Base-by-base conservation (phyloP, 2,113 vertebrate species). In the Anser brachyrhynchus region DNA sequence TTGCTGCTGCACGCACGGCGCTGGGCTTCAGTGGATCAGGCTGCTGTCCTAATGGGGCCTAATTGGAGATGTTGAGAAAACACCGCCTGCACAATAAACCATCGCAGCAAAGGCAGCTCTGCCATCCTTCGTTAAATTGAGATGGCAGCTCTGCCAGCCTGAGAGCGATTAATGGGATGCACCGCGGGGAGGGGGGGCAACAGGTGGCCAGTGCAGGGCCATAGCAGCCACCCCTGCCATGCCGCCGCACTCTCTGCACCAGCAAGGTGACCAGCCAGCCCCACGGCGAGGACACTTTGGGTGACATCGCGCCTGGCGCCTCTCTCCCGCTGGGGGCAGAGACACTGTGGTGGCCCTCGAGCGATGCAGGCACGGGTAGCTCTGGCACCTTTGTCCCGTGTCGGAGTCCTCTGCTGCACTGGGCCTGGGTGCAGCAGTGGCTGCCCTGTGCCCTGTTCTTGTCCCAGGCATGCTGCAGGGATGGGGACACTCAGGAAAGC, bases 351-450 rank as follows among this genome's bases (percentile, higher is more conserved):
- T 81, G 57, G 20, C 23, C 54, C 70, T 35, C 37, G 33, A n/a
- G 25, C 29, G 6, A 33, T 61, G 31, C 0, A 0, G n/a, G 73
- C 84, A 25, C 44, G 43, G 44, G 35, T 0, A 0, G 25, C 44
- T 87, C 61, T 52, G 39, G 35, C 0, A 0, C 25, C 51, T 87
- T 51, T 31, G 0, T 66, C 39, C 46, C 5, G 14, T 39, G 22
- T 41, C 3, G 1, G 65, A 33, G 17, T 39, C 18, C 35, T 54
- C 6, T 25, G 0, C 33, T 1, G 1, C 4, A 11, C n/a, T 5
- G 0, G 21, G 44, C 29, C 28, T 14, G 61, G 33, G n/a, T 44
- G 39, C 2, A 3, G 55, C 39, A 12, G 29, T 3, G 0, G 9
- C 66, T 54, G 44, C 8, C 7, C 28, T 15, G 28, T 29, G 55